Conservation (phyloP, 2,113 vertebrate genomes). For the Coptodon bakossiorum region DNA sequence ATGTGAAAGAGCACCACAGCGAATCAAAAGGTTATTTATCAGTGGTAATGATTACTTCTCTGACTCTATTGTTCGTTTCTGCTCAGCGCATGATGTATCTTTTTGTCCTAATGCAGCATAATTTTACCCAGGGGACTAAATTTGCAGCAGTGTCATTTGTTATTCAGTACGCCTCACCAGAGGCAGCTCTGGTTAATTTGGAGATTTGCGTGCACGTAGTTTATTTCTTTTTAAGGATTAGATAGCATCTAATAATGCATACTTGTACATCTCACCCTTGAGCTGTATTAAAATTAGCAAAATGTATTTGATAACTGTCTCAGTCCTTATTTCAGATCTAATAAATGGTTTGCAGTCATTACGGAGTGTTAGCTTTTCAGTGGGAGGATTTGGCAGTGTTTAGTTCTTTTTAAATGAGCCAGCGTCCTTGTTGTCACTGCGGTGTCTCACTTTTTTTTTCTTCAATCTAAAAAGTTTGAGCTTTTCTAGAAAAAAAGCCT, state of each 20-base stretch:
- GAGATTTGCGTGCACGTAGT: background rate
- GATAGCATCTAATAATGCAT: background rate
- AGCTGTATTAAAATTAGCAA: background rate
- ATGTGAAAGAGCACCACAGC: background rate
- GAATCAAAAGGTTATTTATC: background rate
- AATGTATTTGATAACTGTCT: conserved; percentile 19
- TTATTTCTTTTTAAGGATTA: conserved; percentile 12
- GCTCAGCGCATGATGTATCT: background rate
- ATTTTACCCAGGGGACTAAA: conserved; percentile 10
- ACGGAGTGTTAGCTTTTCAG: conserved; percentile 34
- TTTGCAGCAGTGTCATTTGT: conserved; percentile 1
- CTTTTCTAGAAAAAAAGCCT: background rate
- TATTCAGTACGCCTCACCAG: background rate
- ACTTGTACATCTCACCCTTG: background rate
- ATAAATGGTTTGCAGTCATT: background rate
- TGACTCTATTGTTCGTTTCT: background rate
- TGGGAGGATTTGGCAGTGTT: conserved; percentile 21
- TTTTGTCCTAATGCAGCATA: conserved; percentile 16
- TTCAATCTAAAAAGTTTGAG: background rate
- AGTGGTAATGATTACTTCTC: background rate
- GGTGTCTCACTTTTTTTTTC: background rate
- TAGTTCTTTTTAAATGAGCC: conserved; percentile 38
- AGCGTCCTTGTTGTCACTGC: background rate
- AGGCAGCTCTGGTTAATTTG: background rate
- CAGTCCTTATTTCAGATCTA: background rate